Conservation (phyloP, 2,797 vertebrate genomes). For the Lateolabrax maculatus region DNA sequence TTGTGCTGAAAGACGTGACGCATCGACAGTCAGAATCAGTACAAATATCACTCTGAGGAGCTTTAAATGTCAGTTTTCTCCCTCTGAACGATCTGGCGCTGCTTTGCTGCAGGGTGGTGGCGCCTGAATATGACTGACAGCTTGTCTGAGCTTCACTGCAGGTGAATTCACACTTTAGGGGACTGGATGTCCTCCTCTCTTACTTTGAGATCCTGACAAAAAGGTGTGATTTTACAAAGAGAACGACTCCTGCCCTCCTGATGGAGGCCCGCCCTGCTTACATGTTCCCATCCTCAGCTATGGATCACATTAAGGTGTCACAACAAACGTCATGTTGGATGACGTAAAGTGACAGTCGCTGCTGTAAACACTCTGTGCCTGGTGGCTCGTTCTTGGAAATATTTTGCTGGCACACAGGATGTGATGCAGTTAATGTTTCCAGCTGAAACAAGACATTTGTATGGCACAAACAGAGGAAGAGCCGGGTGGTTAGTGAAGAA, state of each 20-base stretch:
- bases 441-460: slow-evolving; percentile 14
- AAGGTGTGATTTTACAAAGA: not conserved
- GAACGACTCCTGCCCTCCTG: too few species aligned
- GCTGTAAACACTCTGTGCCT: not conserved
- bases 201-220: not conserved
- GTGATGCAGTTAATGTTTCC: slow-evolving; percentile 37
- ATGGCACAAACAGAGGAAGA: slow-evolving; percentile 30
- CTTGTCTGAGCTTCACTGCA: not conserved
- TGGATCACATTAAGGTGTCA: not conserved
- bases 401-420: slow-evolving; percentile 20
- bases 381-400: not conserved
- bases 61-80: slow-evolving; percentile 4
- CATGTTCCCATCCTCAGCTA: not conserved
- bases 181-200: not conserved
- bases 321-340: not conserved
- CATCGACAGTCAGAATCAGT: not conserved
- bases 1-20: not conserved
- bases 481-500: not conserved
- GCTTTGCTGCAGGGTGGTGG: not conserved
- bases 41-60: not conserved
- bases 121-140: not conserved
- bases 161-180: not conserved
- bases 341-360: not conserved
- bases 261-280: not conserved
- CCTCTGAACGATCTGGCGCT: not conserved